A percentile compares a stretch with the other conserved stretches of the same genome.
These are phyloP conservation scores for Lophius americanus DNA, from an alignment of 2,797 vertebrate genomes.

Conservation along the genomic window DNA sequence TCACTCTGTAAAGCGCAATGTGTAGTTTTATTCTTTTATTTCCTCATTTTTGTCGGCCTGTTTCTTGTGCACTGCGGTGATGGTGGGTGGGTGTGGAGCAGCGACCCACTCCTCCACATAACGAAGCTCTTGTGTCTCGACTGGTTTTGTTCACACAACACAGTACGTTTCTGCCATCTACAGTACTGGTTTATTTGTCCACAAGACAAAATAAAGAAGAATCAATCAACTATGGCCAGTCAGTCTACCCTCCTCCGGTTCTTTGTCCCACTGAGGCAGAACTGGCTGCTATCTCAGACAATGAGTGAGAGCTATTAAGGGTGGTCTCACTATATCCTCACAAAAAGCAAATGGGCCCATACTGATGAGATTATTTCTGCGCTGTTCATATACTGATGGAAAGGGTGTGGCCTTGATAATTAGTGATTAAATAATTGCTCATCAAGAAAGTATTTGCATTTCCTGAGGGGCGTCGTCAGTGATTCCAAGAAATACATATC, in stretches of 20 bases:
- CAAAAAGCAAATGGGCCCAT: conserved; percentile 19
- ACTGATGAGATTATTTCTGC: conserved; percentile 58
- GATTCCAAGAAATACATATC: not conserved
- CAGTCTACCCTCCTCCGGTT: conserved; percentile 34
- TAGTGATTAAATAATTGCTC: conserved; percentile 30
- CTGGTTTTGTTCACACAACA: conserved; percentile 48
- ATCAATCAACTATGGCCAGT: conserved; percentile 33
- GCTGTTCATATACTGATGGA: conserved; percentile 40
- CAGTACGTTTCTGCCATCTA: conserved; percentile 65
- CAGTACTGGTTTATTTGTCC: conserved; percentile 6
- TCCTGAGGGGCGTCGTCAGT: not conserved
- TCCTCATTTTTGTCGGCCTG: conserved; percentile 9
- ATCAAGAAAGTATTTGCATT: not conserved
- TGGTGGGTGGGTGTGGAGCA: conserved; percentile 62
- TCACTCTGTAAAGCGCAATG: no score
- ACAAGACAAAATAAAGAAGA: conserved; percentile 17
- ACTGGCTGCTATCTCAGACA: conserved; percentile 59
- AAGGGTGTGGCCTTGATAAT: conserved; percentile 75
- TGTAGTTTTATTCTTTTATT: not conserved
- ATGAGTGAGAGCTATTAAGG: conserved; percentile 42
- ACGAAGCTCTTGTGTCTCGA: conserved; percentile 52
- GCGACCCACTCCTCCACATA: conserved; percentile 25
- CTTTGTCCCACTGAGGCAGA: conserved; percentile 67
- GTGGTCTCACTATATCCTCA: conserved; percentile 17
- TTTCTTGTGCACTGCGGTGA: conserved; percentile 54